These are phyloP conservation scores for Spodoptera exigua DNA, from an alignment of 2,888 invertebrate genomes.

Conservation along the genomic window DNA sequence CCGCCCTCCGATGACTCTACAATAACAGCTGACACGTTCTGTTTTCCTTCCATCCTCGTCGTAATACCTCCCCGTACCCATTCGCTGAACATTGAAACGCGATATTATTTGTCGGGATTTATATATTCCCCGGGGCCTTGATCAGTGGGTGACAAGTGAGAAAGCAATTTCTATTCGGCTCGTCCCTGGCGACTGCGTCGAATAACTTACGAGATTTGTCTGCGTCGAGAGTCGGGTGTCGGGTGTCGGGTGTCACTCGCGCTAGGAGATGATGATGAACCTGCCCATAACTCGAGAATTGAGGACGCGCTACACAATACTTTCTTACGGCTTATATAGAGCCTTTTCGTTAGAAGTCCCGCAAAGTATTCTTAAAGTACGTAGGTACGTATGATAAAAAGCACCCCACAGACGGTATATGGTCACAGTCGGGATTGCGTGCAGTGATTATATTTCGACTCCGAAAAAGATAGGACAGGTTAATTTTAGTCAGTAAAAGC, in stretches of 20 bases:
- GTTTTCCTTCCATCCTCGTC: slow-evolving; percentile 42
- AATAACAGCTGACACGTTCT: slow-evolving; percentile 42
- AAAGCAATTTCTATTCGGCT: slow-evolving; percentile 61
- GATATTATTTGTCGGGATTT: slow-evolving; percentile 58
- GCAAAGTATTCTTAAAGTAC: no score
- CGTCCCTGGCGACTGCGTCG: slow-evolving; percentile 30
- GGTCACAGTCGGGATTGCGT: no score
- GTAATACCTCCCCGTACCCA: slow-evolving; percentile 29
- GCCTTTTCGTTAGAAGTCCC: no score
- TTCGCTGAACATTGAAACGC: slow-evolving; percentile 47
- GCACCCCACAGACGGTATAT: no score
- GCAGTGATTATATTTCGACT: no score
- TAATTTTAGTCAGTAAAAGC: no score
- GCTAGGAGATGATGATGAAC: slow-evolving; percentile 48
- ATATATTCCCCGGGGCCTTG: slow-evolving; percentile 55
- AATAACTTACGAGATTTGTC: slow-evolving; percentile 48
- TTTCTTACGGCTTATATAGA: no score
- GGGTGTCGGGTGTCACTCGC: slow-evolving; percentile 14
- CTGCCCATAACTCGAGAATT: slow-evolving; percentile 29
- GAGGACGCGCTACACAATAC: slow-evolving; percentile 14
- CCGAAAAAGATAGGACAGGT: no score
- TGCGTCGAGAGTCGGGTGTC: slow-evolving; percentile 29
- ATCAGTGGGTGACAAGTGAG: slow-evolving; percentile 62
- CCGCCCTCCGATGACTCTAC: slow-evolving; percentile 19
- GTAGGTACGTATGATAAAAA: no score